Conservation (phyloP, 2,888 invertebrate genomes). For the Drosophila rubida region DNA sequence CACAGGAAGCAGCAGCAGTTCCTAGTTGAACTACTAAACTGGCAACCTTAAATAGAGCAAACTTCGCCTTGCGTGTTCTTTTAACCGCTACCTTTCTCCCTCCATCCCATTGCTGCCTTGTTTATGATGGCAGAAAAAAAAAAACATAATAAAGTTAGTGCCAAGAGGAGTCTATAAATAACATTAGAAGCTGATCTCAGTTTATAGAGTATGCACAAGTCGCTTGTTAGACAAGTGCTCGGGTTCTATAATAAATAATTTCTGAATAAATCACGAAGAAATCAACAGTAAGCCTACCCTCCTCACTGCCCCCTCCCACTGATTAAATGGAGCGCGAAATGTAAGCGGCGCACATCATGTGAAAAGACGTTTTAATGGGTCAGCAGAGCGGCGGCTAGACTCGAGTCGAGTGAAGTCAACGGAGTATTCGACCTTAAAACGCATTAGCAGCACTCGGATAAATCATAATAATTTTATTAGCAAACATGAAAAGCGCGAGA, state of each 20-base stretch:
- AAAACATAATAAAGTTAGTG: constrained; percentile 25
- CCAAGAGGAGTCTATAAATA: constrained; percentile 15
- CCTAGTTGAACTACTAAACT: constrained; percentile 74
- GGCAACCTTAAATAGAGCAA: constrained; percentile 71
- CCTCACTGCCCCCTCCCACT: neutral
- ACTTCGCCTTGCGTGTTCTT: constrained; percentile 42
- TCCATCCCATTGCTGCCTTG: constrained; percentile 28
- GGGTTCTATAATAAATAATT: constrained; percentile 61
- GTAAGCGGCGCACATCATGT: constrained; percentile 63
- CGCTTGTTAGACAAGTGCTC: constrained; percentile 39
- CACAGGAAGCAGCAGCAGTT: constrained; percentile 52
- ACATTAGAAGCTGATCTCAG: constrained; percentile 8
- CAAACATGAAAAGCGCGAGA: constrained; percentile 64
- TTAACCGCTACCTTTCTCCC: constrained; percentile 6
- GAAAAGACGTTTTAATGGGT: constrained; percentile 62
- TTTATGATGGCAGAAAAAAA: constrained; percentile 32
- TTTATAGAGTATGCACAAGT: constrained; percentile 22
- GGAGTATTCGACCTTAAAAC: constrained; percentile 68
- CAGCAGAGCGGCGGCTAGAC: constrained; percentile 34
- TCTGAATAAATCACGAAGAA: constrained; percentile 63
- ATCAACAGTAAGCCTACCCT: constrained; percentile 41
- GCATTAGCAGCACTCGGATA: constrained; percentile 70
- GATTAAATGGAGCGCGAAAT: constrained; percentile 73
- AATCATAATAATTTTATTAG: constrained; percentile 78
- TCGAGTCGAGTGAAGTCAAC: neutral